These are phyloP conservation scores for Pterocles orientalis DNA, from an alignment of 2,113 vertebrate species.

Conservation along the genomic window DNA sequence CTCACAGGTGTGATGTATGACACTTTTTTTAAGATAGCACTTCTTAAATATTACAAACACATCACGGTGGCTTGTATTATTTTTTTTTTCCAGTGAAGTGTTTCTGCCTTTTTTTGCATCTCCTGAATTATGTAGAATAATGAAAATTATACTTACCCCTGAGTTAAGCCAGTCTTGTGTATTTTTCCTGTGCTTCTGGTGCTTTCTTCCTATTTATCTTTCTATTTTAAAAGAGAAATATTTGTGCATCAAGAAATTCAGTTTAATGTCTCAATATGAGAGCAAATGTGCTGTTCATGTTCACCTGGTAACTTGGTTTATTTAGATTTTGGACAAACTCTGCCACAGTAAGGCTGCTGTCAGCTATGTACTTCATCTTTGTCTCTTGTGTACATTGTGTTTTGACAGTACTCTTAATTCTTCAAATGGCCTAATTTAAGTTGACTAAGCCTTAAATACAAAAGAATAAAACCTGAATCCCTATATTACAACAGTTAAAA, in stretches of 20 bases:
- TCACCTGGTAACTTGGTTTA: not conserved
- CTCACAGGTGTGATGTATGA: not conserved
- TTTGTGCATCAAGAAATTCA: not conserved
- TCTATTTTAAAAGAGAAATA: not conserved
- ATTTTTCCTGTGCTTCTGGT: not conserved
- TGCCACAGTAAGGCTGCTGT: not conserved
- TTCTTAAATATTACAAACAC: not conserved
- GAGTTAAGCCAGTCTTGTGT: not conserved
- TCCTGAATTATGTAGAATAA: not conserved
- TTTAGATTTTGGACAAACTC: not conserved
- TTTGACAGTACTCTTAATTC: not conserved
- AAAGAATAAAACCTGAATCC: not conserved
- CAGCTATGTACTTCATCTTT: not conserved
- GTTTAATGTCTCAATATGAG: not conserved
- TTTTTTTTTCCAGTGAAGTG: not conserved
- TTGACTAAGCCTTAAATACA: not conserved
- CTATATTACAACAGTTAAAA: not conserved
- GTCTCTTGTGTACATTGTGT: rapidly evolving
- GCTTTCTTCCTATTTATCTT: not conserved
- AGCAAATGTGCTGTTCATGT: not conserved
- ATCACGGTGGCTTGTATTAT: not conserved
- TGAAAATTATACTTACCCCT: not conserved
- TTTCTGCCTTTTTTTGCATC: not conserved
- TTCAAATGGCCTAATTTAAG: not conserved
- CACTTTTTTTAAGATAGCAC: not conserved